A percentile compares a stretch with the other conserved stretches of the same genome.
Evolutionary conservation across 2,888 invertebrate species (phyloP).

Genomic region (Drosophila nr. perissopoda): DNA sequence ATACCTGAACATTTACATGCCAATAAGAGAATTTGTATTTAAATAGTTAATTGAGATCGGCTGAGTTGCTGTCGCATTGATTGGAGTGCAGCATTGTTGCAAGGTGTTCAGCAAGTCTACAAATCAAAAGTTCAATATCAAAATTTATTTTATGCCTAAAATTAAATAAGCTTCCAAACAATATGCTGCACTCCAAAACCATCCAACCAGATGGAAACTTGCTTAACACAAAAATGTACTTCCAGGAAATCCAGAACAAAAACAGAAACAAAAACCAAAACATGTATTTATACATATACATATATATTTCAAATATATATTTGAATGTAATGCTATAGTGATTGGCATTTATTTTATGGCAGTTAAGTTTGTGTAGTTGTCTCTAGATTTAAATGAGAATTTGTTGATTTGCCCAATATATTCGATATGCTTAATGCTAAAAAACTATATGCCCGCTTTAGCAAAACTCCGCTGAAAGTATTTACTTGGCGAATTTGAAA

Average conservation of each 20-base stretch:
- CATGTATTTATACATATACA: constrained; percentile 23
- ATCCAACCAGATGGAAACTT: not conserved
- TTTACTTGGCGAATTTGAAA: not conserved
- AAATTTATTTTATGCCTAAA: constrained; percentile 7
- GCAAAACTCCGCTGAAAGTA: constrained; percentile 19
- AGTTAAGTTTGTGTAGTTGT: constrained; percentile 72
- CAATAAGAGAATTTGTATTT: constrained; percentile 31
- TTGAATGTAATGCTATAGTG: constrained; percentile 30
- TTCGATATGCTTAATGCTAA: constrained; percentile 50
- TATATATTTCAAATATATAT: constrained; percentile 32
- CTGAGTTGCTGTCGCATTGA: constrained; percentile 20
- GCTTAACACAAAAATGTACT: constrained; percentile 2
- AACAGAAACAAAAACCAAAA: not conserved
- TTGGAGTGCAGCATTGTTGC: constrained; percentile 8
- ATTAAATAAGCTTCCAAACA: constrained; percentile 5
- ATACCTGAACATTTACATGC: constrained; percentile 48
- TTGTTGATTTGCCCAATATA: constrained; percentile 34
- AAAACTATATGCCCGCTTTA: constrained; percentile 40
- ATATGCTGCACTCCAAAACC: not conserved
- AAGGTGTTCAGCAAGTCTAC: constrained; percentile 4
- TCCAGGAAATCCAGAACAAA: not conserved
- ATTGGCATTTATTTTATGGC: constrained; percentile 45
- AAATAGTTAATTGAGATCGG: constrained; percentile 1
- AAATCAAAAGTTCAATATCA: constrained; percentile 18
- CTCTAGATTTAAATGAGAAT: constrained; percentile 39